Conservation (phyloP, 2,113 vertebrate species). For the Chamaea fasciata region DNA sequence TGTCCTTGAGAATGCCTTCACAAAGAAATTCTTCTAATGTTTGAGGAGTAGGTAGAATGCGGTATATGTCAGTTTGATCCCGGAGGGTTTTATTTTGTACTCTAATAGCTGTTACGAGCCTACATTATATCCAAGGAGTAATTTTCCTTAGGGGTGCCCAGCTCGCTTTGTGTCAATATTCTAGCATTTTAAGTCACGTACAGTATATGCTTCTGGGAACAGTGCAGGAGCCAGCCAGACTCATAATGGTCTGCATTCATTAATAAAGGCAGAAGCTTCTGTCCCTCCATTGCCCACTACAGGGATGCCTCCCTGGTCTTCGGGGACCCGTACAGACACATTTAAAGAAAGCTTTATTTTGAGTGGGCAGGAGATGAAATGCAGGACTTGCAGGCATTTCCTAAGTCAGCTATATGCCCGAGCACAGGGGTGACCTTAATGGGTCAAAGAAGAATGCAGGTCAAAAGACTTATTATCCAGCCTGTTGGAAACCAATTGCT, state of each 20-base stretch:
- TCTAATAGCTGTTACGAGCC: slow-evolving; percentile 99
- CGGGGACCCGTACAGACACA: slow-evolving; percentile 85
- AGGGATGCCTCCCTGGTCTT: slow-evolving; percentile 89
- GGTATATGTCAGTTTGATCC: slow-evolving; percentile 95
- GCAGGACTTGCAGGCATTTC: slow-evolving; percentile 85
- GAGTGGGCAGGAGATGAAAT: slow-evolving; percentile 86
- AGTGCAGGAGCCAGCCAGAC: slow-evolving; percentile 96
- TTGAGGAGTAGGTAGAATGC: slow-evolving; percentile 96
- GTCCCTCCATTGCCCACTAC: slow-evolving; percentile 93
- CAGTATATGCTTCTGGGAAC: slow-evolving; percentile 97
- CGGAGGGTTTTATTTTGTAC: slow-evolving; percentile 98
- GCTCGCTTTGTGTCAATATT: slow-evolving; percentile 99
- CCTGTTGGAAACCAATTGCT: slow-evolving; percentile 93
- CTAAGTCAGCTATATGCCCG: slow-evolving; percentile 80
- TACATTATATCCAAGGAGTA: slow-evolving; percentile 99
- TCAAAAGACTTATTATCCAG: slow-evolving; percentile 98
- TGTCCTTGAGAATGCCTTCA: slow-evolving; percentile 99
- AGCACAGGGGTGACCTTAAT: slow-evolving; percentile 82
- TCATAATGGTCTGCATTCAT: slow-evolving; percentile 99
- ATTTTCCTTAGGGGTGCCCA: slow-evolving; percentile 97
- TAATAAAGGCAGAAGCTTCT: slow-evolving; percentile 98
- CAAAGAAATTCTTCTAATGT: slow-evolving; percentile 98
- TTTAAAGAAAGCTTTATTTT: slow-evolving; percentile 97
- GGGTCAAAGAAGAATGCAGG: slow-evolving; percentile 90
- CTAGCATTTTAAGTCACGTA: slow-evolving; percentile 99